Percentiles rank a stretch among this genome's conserved stretches.
These are phyloP conservation scores for Gorsachius goisagi DNA, from an alignment of 2,113 vertebrate genomes.

Conservation along the genomic window DNA sequence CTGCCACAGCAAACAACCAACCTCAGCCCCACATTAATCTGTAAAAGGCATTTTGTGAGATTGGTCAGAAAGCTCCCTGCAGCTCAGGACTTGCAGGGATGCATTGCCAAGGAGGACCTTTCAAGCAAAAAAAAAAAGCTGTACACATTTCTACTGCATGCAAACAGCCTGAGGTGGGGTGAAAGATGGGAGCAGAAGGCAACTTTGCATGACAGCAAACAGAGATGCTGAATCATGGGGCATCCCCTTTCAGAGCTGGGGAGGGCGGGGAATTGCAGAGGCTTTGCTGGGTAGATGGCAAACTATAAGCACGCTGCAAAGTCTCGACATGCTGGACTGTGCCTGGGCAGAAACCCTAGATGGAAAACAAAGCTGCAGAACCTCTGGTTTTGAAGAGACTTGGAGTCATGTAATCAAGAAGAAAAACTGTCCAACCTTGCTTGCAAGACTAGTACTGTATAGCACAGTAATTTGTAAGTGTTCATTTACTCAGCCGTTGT, in stretches of 20 bases:
- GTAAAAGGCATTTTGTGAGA: background rate
- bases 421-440: fast-evolving
- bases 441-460: background rate
- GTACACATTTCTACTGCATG: fast-evolving
- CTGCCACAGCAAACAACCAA: background rate
- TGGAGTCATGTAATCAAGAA: fast-evolving
- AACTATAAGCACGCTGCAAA: background rate
- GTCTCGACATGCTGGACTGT: background rate
- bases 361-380: background rate
- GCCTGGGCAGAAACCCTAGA: background rate
- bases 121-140: background rate
- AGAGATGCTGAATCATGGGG: background rate
- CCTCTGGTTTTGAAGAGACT: background rate
- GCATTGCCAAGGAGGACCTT: background rate
- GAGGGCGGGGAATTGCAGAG: background rate
- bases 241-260: background rate
- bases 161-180: background rate
- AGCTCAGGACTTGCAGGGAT: background rate
- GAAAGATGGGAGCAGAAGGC: background rate
- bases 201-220: background rate
- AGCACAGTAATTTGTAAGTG: background rate
- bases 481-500: background rate
- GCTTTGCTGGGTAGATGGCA: background rate
- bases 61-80: background rate
- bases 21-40: background rate